Base-by-base conservation (phyloP, 1,140 invertebrate species). In the Dendrolimus punctatus region DNA sequence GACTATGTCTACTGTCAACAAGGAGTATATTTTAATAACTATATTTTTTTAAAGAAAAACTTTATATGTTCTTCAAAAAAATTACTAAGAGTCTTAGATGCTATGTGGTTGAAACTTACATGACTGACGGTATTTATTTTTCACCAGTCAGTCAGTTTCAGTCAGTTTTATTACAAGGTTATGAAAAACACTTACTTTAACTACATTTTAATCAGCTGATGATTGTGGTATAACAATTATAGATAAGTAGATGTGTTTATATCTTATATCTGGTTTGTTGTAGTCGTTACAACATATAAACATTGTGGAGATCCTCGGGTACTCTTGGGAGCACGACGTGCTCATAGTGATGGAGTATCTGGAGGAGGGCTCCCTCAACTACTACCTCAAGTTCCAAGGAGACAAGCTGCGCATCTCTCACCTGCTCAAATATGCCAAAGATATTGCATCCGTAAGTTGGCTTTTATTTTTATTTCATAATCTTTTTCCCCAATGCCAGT, bases 331-430 rank as follows among this genome's bases (percentile, higher is more conserved):
- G 46, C 69, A 76, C 46, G 71, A 94, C 60, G 90, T 93, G 8
- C 91, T 92, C 55, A 88, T 97, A 51, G 92, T 97, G 0, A 97
- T 97, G 95, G 95, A 98, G 80, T 97, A 92, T 72, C 87, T 97
- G 2, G 91, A 92, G 53, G 91, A 93, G 58, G 94, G 95, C 7
- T 96, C 95, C 0, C 88, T 98, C 9, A 89, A 93, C 61, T 91
- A 91, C 66, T 96, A 96, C 73, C 85, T 98, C 45, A 90, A 91
- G 58, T 93, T 92, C 46, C 88, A 93, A 68, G 88, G 89, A 2
- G 91, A 93, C 53, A 89, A 85, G 57, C 78, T 94, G 4, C 87
- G 89, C 6, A 88, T 89, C 42, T 89, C 89, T 48, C 91, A 90
- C 65, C 73, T 96, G 38, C 74, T 95, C 39, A 92, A 93, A 66